These are phyloP conservation scores for Leptogaster cylindrica DNA, from an alignment of 2,888 invertebrate genomes.

Conservation along the genomic window DNA sequence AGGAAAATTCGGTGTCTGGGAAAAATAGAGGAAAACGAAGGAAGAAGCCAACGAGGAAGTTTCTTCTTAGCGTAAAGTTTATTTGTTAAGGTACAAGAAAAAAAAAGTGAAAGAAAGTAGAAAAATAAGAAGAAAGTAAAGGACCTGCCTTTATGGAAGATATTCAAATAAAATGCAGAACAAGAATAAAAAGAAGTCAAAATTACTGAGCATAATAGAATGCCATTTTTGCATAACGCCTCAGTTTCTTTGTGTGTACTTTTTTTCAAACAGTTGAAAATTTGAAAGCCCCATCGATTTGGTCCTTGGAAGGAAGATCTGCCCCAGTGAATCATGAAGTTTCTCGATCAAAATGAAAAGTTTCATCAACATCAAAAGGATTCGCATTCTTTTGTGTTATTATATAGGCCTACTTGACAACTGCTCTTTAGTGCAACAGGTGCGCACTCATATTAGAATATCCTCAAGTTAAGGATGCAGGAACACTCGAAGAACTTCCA, in stretches of 20 bases:
- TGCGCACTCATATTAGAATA: background rate
- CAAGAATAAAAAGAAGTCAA: constrained; percentile 16
- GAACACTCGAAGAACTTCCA: background rate
- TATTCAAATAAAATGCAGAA: constrained; percentile 29
- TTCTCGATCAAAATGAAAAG: background rate
- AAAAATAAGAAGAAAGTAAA: constrained; percentile 1
- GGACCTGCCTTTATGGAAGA: constrained; percentile 10
- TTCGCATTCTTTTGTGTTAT: background rate
- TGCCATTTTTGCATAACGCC: constrained; percentile 32
- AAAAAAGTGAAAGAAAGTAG: too few relatives aligned
- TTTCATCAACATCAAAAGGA: background rate
- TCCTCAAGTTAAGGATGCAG: background rate
- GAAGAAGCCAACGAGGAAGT: constrained; percentile 25
- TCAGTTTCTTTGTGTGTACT: constrained; percentile 15
- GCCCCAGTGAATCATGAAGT: background rate
- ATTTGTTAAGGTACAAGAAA: constrained; percentile 29
- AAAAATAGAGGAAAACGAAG: constrained; percentile 4
- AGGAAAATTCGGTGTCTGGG: constrained; percentile 13
- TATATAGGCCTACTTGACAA: background rate
- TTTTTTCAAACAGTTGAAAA: background rate
- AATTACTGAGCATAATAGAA: constrained; percentile 36
- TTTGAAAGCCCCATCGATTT: background rate
- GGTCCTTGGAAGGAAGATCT: background rate
- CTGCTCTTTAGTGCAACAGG: background rate
- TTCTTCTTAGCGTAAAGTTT: constrained; percentile 24